These are phyloP conservation scores for Crax fasciolata DNA, from an alignment of 2,797 vertebrate genomes.

Conservation along the genomic window DNA sequence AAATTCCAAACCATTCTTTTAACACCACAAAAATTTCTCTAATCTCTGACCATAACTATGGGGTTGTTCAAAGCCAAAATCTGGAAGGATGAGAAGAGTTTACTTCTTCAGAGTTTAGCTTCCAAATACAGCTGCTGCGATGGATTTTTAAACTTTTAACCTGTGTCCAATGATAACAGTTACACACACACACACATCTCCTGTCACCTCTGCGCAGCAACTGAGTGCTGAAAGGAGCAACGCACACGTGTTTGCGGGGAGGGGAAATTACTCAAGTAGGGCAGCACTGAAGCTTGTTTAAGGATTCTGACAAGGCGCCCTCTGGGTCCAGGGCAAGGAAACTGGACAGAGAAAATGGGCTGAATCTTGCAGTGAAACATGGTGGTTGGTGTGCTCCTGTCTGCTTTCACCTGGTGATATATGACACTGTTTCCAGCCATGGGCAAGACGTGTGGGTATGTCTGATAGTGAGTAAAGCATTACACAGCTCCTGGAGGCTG, in stretches of 20 bases:
- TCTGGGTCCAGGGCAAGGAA: neutral
- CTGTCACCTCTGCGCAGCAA: neutral
- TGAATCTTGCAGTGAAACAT: constrained; percentile 13
- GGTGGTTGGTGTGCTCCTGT: neutral
- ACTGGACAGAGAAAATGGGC: neutral
- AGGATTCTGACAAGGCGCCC: neutral
- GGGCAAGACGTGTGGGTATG: neutral
- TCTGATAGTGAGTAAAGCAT: constrained; percentile 29
- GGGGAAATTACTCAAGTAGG: fast-evolving
- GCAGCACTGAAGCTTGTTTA: neutral
- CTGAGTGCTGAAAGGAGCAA: neutral
- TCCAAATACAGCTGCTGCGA: neutral
- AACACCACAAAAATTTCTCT: constrained; percentile 28
- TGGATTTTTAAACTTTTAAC: neutral
- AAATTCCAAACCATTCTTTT: constrained; percentile 24
- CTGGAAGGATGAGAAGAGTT: neutral
- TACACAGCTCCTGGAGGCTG: neutral
- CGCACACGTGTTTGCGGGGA: fast-evolving
- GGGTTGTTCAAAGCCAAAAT: constrained; percentile 16
- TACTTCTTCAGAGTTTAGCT: neutral
- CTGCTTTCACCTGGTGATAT: neutral
- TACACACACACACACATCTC: neutral
- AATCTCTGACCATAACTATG: neutral
- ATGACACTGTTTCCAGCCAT: neutral
- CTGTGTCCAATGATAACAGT: neutral